These are phyloP conservation scores for Acrocephalus scirpaceus DNA, from an alignment of 2,797 vertebrate species.

Conservation along the genomic window DNA sequence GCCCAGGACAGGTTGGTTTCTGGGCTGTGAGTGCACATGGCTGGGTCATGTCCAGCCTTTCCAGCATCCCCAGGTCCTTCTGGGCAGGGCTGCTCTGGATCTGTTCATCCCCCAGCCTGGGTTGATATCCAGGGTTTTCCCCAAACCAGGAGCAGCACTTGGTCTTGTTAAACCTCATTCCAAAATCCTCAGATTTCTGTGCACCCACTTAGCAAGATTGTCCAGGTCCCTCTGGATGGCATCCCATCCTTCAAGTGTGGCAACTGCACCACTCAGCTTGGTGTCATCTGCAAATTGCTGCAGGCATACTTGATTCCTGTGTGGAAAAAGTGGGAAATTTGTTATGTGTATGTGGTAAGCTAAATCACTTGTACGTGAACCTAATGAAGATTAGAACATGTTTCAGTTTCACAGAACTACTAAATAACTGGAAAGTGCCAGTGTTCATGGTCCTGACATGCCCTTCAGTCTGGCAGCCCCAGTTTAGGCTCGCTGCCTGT, in stretches of 20 bases:
- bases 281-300: not conserved
- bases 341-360: not conserved
- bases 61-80: not conserved
- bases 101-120: not conserved
- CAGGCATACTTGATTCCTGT: not conserved
- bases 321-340: not conserved
- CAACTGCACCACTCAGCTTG: not conserved
- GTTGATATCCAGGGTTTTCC: accelerated
- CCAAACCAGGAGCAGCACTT: accelerated
- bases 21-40: not conserved
- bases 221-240: not conserved
- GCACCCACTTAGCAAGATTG: not conserved
- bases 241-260: not conserved
- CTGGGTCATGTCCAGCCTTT: not conserved
- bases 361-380: not conserved
- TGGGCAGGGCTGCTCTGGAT: accelerated
- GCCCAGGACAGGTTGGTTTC: not conserved
- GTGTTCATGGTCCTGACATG: not conserved
- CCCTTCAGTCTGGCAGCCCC: not conserved
- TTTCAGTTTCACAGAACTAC: not conserved
- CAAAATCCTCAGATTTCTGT: not conserved
- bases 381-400: not conserved
- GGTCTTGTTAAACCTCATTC: not conserved
- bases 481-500: not conserved
- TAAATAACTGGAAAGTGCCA: not conserved